Percentiles rank a stretch among this genome's conserved stretches.
Evolutionary conservation across 2,113 vertebrate genomes (phyloP).

Genomic region (Pedetes capensis): DNA sequence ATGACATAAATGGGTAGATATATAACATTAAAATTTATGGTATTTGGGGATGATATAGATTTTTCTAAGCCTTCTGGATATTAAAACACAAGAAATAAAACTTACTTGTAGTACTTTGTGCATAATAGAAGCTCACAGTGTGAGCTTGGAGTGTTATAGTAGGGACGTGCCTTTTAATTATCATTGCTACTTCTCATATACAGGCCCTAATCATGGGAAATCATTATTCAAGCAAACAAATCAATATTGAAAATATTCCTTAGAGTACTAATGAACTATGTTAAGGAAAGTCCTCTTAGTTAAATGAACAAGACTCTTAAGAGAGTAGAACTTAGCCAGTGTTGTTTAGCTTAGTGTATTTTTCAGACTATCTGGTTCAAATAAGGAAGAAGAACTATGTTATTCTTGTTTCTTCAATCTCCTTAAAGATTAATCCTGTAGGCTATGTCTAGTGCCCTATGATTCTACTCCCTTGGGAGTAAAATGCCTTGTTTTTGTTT

Average conservation of each 20-base stretch:
- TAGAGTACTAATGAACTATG: neutral
- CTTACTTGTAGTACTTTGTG: neutral
- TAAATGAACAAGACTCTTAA: neutral
- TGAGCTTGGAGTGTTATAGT: neutral
- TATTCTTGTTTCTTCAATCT: conserved; percentile 29
- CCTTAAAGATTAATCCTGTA: neutral
- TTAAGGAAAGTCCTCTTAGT: neutral
- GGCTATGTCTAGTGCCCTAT: neutral
- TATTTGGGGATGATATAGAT: neutral
- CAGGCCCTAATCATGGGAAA: neutral
- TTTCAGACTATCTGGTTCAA: neutral
- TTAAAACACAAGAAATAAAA: neutral
- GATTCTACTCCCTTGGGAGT: neutral
- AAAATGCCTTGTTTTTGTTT: conserved; percentile 43
- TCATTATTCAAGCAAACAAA: neutral
- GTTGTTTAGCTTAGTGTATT: neutral
- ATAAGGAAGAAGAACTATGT: neutral
- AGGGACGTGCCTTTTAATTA: neutral
- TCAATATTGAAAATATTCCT: neutral
- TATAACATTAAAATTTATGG: neutral
- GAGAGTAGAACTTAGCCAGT: neutral
- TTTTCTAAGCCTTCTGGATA: neutral
- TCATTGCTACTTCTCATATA: neutral
- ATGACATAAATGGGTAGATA: neutral
- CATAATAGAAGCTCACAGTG: neutral